Evolutionary conservation across 2,888 invertebrate species (phyloP).

Genomic region (Hecatera dysodea): DNA sequence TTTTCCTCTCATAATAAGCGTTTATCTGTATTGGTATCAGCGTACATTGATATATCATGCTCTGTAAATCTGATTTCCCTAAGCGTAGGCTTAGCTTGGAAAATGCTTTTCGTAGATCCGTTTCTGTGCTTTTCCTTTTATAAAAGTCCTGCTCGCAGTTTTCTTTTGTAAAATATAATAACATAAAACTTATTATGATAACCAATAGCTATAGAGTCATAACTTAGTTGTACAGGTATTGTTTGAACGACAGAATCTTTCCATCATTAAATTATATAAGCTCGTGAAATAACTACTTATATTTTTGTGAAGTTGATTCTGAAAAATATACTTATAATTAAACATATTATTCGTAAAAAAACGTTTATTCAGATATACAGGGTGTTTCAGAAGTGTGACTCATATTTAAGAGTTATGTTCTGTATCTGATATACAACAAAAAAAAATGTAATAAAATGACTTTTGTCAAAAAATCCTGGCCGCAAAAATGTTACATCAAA

Average conservation of each 20-base stretch:
- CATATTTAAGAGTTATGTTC: too few relatives aligned
- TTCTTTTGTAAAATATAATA: background rate
- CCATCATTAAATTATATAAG: background rate
- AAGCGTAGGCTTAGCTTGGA: background rate
- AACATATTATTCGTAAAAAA: background rate
- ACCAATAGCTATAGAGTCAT: background rate
- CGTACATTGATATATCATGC: slow-evolving; percentile 5
- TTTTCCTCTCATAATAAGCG: too few relatives aligned
- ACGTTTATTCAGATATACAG: background rate
- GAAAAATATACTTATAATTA: background rate
- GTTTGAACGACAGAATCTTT: background rate
- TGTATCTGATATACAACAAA: too few relatives aligned
- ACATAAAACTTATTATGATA: too few relatives aligned
- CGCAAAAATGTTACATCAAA: too few relatives aligned
- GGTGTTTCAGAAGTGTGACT: too few relatives aligned
- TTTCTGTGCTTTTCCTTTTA: background rate
- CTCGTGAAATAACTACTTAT: background rate
- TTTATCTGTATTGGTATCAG: background rate
- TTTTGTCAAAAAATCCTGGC: too few relatives aligned
- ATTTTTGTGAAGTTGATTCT: background rate
- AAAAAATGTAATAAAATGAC: too few relatives aligned
- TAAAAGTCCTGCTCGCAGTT: background rate
- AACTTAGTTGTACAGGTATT: background rate
- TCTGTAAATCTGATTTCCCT: slow-evolving; percentile 43
- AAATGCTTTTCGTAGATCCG: slow-evolving; percentile 13